phyloP scores from a whole-genome alignment of 2,113 vertebrate species.

The Engraulis encrasicolus region DNA sequence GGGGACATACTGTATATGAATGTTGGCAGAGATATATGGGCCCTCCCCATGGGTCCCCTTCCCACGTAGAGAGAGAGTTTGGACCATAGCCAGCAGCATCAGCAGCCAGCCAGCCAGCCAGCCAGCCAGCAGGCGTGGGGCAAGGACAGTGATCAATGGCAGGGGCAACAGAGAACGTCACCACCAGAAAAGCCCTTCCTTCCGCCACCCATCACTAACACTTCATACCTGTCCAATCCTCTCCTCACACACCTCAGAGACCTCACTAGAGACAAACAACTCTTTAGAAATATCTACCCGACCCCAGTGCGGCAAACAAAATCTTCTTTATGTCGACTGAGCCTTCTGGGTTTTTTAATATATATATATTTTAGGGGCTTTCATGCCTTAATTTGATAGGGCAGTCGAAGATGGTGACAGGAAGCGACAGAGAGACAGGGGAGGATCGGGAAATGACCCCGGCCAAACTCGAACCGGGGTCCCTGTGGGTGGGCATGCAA shows the following conservation, averaged over 20 bases:
- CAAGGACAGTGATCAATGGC: slow-evolving; percentile 19
- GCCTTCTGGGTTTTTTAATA: no score
- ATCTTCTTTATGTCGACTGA: not conserved
- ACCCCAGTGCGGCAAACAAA: not conserved
- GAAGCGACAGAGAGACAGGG: no score
- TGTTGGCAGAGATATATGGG: no score
- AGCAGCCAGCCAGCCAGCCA: no score
- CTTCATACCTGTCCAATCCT: not conserved
- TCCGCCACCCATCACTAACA: not conserved
- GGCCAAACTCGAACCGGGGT: no score
- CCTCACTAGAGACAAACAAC: not conserved
- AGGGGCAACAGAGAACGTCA: not conserved
- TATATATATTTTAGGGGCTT: no score
- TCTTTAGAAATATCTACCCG: not conserved
- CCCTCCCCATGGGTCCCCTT: not conserved
- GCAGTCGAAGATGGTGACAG: no score
- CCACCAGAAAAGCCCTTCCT: not conserved
- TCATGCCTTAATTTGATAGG: no score
- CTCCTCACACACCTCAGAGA: not conserved
- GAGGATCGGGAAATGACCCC: no score
- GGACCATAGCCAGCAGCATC: not conserved
- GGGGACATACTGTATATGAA: no score
- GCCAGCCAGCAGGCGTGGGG: no score
- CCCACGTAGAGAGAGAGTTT: not conserved
- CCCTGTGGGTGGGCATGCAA: no score